A percentile compares a stretch with the other conserved stretches of the same genome.
Conservation (phyloP, 2,888 invertebrate species). For the Scrobipalpa costella region DNA sequence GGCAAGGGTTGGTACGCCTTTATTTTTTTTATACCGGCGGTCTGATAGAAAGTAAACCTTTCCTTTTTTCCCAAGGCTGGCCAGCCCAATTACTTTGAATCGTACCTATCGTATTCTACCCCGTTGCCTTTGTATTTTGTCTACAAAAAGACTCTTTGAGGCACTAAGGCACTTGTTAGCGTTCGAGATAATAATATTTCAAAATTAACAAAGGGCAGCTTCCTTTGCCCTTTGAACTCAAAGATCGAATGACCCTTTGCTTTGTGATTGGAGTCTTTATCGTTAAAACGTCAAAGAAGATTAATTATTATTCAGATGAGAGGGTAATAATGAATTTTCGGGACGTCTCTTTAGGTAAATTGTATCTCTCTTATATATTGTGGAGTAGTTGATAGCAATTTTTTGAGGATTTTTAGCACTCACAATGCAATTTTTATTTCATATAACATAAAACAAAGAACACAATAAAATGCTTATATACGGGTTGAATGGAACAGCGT, state of each 20-base stretch:
- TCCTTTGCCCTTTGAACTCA: constrained; percentile 37
- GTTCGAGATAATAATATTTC: constrained; percentile 61
- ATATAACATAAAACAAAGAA: too few relatives aligned
- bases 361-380: too few relatives aligned
- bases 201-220: constrained; percentile 54
- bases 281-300: constrained; percentile 65
- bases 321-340: constrained; percentile 27
- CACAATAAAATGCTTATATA: too few relatives aligned
- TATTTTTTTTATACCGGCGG: too few relatives aligned
- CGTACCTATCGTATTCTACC: background rate
- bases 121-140: constrained; percentile 1
- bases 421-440: too few relatives aligned
- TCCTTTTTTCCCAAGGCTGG: background rate
- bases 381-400: too few relatives aligned
- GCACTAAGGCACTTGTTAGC: constrained; percentile 45
- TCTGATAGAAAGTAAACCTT: background rate
- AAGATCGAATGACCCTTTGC: constrained; percentile 68
- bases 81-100: background rate
- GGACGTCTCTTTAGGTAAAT: background rate
- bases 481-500: too few relatives aligned
- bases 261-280: constrained; percentile 60
- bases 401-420: too few relatives aligned
- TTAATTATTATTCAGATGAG: constrained; percentile 68
- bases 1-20: too few relatives aligned
- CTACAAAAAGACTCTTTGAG: constrained; percentile 9